phyloP scores from a whole-genome alignment of 2,797 vertebrate species.

The Acanthis flammea region DNA sequence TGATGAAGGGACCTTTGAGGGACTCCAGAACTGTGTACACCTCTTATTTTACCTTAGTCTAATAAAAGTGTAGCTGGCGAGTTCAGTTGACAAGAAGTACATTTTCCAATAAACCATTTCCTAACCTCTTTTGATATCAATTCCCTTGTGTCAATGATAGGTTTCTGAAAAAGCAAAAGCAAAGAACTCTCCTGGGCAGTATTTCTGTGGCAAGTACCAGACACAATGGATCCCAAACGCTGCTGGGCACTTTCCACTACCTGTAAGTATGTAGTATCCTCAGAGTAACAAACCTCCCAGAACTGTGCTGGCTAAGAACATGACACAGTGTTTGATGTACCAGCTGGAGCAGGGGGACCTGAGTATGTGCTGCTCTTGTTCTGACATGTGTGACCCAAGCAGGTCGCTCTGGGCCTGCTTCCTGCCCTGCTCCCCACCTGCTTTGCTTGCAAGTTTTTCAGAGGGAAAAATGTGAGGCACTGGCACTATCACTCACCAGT shows the following conservation, averaged over 20 bases:
- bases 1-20: conserved; percentile 48
- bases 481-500: neutral
- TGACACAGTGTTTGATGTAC: neutral
- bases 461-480: neutral
- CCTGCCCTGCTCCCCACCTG: neutral
- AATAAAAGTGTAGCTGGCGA: conserved; percentile 52
- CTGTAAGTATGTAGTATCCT: neutral
- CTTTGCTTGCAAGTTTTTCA: neutral
- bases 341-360: neutral
- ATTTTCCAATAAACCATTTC: conserved; percentile 67
- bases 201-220: neutral
- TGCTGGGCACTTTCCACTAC: neutral
- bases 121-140: conserved; percentile 43
- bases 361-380: neutral
- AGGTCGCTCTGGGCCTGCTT: neutral
- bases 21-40: conserved; percentile 14
- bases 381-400: neutral
- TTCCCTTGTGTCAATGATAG: conserved; percentile 8
- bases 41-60: conserved; percentile 55
- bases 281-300: neutral
- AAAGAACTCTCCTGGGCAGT: conserved; percentile 16
- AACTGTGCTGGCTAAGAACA: neutral
- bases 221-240: neutral
- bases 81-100: conserved; percentile 29
- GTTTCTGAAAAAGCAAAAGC: conserved; percentile 38